Percentiles rank a stretch among this genome's conserved stretches.
These are phyloP conservation scores for Tillus elongatus DNA, from an alignment of 2,888 invertebrate genomes.

Conservation along the genomic window DNA sequence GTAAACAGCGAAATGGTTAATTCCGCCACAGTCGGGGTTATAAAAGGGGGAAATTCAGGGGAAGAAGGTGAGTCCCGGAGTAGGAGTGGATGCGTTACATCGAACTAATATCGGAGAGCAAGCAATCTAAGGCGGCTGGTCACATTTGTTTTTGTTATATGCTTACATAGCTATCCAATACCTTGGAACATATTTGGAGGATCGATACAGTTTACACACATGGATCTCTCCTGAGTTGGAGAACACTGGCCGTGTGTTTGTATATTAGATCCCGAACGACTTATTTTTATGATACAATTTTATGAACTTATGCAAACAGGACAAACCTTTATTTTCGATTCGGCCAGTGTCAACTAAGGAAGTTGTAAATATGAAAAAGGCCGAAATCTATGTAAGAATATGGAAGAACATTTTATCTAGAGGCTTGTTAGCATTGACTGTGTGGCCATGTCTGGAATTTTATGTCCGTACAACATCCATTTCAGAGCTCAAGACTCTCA, in stretches of 20 bases:
- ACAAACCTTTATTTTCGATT: too few species aligned
- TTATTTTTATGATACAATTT: constrained; percentile 25
- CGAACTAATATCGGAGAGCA: constrained; percentile 35
- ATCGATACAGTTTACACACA: constrained; percentile 31
- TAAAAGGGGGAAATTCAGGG: constrained; percentile 12
- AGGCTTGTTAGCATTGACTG: too few species aligned
- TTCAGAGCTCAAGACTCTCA: too few species aligned
- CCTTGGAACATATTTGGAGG: constrained; percentile 32
- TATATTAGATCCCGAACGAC: constrained; percentile 24
- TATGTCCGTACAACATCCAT: too few species aligned
- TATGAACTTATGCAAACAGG: too few species aligned
- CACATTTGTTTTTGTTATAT: constrained; percentile 38
- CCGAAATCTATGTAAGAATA: too few species aligned
- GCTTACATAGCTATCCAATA: constrained; percentile 37
- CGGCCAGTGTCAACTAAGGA: too few species aligned
- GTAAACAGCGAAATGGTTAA: constrained; percentile 8
- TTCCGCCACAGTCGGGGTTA: constrained; percentile 4
- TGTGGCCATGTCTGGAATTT: too few species aligned
- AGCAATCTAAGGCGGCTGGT: constrained; percentile 35
- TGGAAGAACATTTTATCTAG: too few species aligned
- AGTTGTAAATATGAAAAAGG: too few species aligned
- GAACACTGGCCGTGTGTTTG: constrained; percentile 26
- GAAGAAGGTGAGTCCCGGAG: constrained; percentile 2
- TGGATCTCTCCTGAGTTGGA: constrained; percentile 17
- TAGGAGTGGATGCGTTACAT: constrained; percentile 9